phyloP scores from a whole-genome alignment of 2,113 vertebrate species.

The Cyprinus carpio region DNA sequence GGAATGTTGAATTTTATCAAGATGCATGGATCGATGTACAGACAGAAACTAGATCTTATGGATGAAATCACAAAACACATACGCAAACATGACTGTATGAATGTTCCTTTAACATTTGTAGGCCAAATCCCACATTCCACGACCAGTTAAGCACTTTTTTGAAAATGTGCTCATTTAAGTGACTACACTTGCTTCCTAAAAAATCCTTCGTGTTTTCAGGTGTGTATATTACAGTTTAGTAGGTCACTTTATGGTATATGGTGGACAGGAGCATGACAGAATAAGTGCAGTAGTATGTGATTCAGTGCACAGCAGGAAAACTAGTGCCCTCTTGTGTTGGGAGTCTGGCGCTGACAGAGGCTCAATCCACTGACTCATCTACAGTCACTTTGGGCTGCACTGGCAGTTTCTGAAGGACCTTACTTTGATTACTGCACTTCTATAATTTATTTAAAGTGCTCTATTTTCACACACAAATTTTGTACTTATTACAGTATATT shows the following conservation, averaged over 20 bases:
- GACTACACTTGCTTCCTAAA: background rate
- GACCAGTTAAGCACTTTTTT: background rate
- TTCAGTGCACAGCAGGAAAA: background rate
- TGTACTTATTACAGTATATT: too few species aligned
- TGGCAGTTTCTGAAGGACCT: too few species aligned
- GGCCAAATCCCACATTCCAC: background rate
- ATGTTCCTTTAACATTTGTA: background rate
- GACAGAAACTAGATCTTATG: background rate
- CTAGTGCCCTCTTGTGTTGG: background rate
- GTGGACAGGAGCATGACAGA: background rate
- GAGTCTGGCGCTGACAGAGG: background rate
- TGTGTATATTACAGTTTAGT: background rate
- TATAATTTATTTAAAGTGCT: too few species aligned
- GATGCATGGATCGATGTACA: background rate
- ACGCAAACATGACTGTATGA: background rate
- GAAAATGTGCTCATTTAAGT: background rate
- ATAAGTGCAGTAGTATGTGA: background rate
- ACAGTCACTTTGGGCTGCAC: background rate
- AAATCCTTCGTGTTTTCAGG: background rate
- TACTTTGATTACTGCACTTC: too few species aligned
- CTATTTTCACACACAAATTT: too few species aligned
- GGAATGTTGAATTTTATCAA: background rate
- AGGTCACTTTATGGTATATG: background rate
- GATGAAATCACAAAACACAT: background rate
- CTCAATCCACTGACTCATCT: background rate